These are phyloP conservation scores for Hartigia nigra DNA, from an alignment of 2,888 invertebrate species.

Conservation along the genomic window DNA sequence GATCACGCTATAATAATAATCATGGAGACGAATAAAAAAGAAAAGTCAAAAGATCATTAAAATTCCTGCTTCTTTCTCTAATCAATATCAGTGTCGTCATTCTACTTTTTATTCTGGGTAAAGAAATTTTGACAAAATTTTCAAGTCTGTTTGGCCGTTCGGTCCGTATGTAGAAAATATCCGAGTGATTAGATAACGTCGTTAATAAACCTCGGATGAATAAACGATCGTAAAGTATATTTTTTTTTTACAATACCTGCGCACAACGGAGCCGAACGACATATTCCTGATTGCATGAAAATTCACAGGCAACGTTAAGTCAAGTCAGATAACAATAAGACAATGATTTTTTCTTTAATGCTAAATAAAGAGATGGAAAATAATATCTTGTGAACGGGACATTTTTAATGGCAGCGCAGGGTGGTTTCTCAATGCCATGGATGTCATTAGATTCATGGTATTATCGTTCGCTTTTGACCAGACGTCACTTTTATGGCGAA, in stretches of 20 bases:
- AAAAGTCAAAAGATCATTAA: background rate
- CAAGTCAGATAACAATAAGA: constrained; percentile 26
- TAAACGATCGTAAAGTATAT: constrained; percentile 1
- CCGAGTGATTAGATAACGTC: background rate
- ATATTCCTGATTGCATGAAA: constrained; percentile 66
- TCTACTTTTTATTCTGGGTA: background rate
- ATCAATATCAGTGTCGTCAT: background rate
- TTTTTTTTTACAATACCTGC: constrained; percentile 61
- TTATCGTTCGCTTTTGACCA: too few relatives aligned
- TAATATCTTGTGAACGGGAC: background rate
- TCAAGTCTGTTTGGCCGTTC: background rate
- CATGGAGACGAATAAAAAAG: background rate
- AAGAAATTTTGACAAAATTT: background rate
- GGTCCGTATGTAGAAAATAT: background rate
- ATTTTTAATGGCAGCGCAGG: background rate
- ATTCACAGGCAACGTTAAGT: constrained; percentile 30
- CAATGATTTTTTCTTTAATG: constrained; percentile 16
- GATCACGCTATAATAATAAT: background rate
- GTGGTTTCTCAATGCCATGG: too few relatives aligned
- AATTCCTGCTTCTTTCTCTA: background rate
- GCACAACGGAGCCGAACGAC: constrained; percentile 67
- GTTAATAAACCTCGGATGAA: background rate
- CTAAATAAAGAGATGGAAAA: background rate
- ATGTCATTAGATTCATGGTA: too few relatives aligned
- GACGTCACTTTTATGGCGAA: background rate